Evolutionary conservation across 2,113 vertebrate species (phyloP).

Genomic region (Poicephalus meyeri): DNA sequence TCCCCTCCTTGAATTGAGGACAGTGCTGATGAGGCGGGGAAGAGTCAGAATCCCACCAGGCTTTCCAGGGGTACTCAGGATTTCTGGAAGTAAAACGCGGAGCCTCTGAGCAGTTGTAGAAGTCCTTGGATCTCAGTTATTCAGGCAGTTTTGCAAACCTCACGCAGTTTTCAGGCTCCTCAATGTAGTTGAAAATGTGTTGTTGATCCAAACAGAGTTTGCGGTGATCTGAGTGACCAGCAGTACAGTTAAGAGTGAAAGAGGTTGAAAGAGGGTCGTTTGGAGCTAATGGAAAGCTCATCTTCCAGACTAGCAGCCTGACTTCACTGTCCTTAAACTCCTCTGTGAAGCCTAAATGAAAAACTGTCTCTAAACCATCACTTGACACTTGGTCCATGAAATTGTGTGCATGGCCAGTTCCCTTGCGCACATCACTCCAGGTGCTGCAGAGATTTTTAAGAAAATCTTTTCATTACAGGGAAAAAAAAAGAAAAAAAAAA

Average conservation of each 20-base stretch:
- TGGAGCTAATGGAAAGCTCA: neutral
- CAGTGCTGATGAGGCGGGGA: too few species aligned
- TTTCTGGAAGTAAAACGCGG: neutral
- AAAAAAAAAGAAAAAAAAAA: fast-evolving
- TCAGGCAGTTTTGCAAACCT: neutral
- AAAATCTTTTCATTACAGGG: neutral
- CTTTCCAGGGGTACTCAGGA: neutral
- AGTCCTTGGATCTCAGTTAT: neutral
- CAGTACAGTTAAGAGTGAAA: neutral
- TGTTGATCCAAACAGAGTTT: neutral
- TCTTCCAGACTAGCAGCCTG: neutral
- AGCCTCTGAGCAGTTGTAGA: neutral
- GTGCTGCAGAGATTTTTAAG: neutral
- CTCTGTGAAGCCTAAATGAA: neutral
- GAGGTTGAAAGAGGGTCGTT: neutral
- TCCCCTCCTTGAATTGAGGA: neutral
- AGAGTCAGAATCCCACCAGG: neutral
- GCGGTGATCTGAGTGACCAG: neutral
- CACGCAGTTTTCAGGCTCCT: neutral
- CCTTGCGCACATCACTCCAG: neutral
- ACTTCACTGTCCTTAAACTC: neutral
- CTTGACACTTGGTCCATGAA: fast-evolving
- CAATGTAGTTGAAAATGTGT: neutral
- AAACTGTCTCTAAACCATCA: neutral
- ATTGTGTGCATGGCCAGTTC: neutral